Conservation (phyloP, 1,140 invertebrate species). For the Drosophila setifemur region DNA sequence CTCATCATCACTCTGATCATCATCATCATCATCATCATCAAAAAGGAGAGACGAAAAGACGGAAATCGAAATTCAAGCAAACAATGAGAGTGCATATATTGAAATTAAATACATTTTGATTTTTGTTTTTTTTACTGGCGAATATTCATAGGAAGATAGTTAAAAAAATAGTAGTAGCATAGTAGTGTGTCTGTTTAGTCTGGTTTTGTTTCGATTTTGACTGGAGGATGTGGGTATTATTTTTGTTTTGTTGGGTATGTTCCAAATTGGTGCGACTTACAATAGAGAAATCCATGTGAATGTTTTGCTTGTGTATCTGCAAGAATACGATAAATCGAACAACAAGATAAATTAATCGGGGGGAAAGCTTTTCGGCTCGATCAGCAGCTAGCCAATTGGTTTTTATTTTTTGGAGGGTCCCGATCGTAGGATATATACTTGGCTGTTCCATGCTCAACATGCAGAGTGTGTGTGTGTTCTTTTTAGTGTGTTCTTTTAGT, state of each 20-base stretch:
- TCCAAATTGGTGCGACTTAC: constrained; percentile 78
- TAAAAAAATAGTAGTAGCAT: constrained; percentile 20
- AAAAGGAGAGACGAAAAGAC: constrained; percentile 25
- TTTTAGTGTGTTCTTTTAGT: neutral
- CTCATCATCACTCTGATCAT: too few species aligned
- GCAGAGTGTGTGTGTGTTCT: constrained; percentile 27
- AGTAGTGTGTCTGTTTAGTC: constrained; percentile 29
- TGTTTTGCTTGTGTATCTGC: constrained; percentile 82
- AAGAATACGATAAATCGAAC: constrained; percentile 80
- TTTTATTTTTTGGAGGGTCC: neutral
- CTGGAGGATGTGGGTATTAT: constrained; percentile 35
- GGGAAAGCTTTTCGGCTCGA: constrained; percentile 34
- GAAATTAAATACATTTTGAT: constrained; percentile 24
- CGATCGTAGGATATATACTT: constrained; percentile 18
- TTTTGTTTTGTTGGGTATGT: constrained; percentile 30
- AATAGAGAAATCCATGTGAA: constrained; percentile 81
- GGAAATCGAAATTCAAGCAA: constrained; percentile 29
- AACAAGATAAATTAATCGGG: constrained; percentile 75
- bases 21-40: too few species aligned
- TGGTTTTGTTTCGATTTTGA: constrained; percentile 25
- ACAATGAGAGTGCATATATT: constrained; percentile 32
- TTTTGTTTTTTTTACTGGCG: too few species aligned
- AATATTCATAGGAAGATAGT: constrained; percentile 28
- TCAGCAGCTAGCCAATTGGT: constrained; percentile 31
- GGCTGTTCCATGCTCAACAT: constrained; percentile 22